phyloP scores from a whole-genome alignment of 1,140 invertebrate genomes.

The Ceratina calcarata region DNA sequence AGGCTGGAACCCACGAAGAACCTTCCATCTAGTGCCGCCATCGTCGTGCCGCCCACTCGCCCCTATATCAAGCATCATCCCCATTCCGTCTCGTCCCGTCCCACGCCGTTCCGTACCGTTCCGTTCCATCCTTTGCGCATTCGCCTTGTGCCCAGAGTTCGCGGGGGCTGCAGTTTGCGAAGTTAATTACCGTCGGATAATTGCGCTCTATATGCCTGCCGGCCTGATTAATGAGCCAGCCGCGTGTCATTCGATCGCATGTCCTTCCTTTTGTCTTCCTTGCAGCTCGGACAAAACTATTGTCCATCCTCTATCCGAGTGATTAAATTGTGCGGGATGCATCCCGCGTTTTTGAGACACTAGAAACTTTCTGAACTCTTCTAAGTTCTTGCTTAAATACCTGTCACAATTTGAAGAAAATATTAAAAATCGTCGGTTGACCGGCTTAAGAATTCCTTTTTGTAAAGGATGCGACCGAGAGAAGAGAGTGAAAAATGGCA shows the following conservation, averaged over 20 bases:
- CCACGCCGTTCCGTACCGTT: no score
- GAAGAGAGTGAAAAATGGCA: slow-evolving; percentile 6
- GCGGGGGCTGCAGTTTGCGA: slow-evolving; percentile 67
- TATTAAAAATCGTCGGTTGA: background rate
- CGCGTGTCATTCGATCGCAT: background rate
- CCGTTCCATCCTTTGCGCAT: slow-evolving; percentile 27
- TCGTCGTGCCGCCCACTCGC: slow-evolving; percentile 5
- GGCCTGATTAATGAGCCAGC: slow-evolving; percentile 70
- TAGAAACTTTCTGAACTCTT: background rate
- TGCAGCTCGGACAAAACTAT: background rate
- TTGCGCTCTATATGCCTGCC: slow-evolving; percentile 68
- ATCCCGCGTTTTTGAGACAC: background rate
- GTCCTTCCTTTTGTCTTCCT: slow-evolving; percentile 16
- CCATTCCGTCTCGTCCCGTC: slow-evolving; percentile 5
- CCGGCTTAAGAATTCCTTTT: background rate
- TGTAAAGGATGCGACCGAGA: background rate
- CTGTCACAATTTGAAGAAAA: background rate
- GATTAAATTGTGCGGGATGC: background rate
- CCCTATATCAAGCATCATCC: slow-evolving; percentile 36
- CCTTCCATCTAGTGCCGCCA: slow-evolving; percentile 60
- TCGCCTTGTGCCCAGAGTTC: slow-evolving; percentile 59
- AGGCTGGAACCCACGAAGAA: slow-evolving; percentile 67
- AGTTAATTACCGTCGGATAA: slow-evolving; percentile 77
- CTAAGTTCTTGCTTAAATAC: background rate
- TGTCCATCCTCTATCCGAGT: background rate